Evolutionary conservation across 1,140 invertebrate genomes (phyloP).

Genomic region (Drosophila nebulosa): DNA sequence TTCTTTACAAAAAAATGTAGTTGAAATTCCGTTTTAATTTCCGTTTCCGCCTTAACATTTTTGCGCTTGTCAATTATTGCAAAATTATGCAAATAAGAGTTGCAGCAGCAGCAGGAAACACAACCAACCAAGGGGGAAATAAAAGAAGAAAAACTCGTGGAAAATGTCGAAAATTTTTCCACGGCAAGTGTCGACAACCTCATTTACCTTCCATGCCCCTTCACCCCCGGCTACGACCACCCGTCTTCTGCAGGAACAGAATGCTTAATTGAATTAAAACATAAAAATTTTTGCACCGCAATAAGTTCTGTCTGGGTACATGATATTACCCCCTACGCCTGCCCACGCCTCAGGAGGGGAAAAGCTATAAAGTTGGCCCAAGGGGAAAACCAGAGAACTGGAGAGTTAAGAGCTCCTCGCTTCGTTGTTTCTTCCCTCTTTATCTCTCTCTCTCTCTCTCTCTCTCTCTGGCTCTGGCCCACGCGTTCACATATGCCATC

Average conservation of each 20-base stretch:
- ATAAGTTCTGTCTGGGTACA: constrained; percentile 48
- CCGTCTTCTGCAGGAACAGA: neutral
- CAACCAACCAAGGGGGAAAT: constrained; percentile 17
- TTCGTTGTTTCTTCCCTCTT: neutral
- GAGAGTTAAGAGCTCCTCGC: neutral
- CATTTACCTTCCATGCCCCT: constrained; percentile 3
- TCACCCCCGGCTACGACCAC: neutral
- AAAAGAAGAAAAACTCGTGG: constrained; percentile 12
- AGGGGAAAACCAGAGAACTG: constrained; percentile 1
- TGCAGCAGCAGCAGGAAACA: constrained; percentile 7
- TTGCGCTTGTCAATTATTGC: constrained; percentile 77
- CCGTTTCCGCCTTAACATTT: constrained; percentile 72
- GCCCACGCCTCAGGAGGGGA: constrained; percentile 22
- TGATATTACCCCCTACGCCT: neutral
- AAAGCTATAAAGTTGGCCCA: constrained; percentile 54
- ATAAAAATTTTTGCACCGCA: constrained; percentile 70
- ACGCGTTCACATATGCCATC: constrained; percentile 29
- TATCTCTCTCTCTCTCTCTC: neutral
- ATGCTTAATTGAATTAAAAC: constrained; percentile 74
- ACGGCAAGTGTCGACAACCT: constrained; percentile 34
- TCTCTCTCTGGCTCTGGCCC: neutral
- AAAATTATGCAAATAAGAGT: constrained; percentile 73
- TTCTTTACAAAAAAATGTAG: constrained; percentile 48
- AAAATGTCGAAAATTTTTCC: constrained; percentile 62
- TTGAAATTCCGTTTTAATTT: constrained; percentile 74